Base-by-base conservation (phyloP, 2,797 vertebrate species). In the Myotis findleyi region DNA sequence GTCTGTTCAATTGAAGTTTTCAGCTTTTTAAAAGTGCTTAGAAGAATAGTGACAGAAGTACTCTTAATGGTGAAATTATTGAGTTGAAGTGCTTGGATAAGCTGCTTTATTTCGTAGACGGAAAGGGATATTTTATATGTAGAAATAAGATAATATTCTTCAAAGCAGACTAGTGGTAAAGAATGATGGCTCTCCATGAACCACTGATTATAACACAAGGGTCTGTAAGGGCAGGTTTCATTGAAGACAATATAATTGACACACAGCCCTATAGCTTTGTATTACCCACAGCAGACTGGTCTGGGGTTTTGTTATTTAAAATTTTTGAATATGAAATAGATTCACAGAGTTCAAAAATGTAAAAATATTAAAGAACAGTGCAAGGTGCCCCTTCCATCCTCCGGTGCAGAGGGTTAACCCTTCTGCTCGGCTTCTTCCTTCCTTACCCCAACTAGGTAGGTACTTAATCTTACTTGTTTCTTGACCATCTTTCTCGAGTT, bases 21-120 rank as follows among this genome's bases (percentile, higher is more conserved):
- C 57, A 95, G 89, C 57, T 91, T 97, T 92, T 97, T 91, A 69
- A 83, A 95, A 93, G 66, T 76, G 47, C 93, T 93, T 72, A 68
- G 91, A 83, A 97, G 59, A 95, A 81, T 87, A 85, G 47, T 93
- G 83, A 92, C 69, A 83, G 75, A 93, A 95, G 47, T 90, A 73
- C n/a, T 94, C 33, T 95, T 94, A 90, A 89, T 93, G 76, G 72
- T 85, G 62, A 95, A 94, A 94, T 87, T 86, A 76, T 53, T 87
- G 80, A 94, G 89, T 62, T 91, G 85, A 95, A 95, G 73, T 90
- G 53, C 84, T 93, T 96, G 49, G 47, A 88, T 94, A 92, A 89
- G 66, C 79, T 16, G 38, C 68, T 90, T 96, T 93, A 95, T 84
- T 96, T 95, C 57, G 10, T 69, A 51, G 75, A 66, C 76, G 55